These are phyloP conservation scores for Melipona beecheii DNA, from an alignment of 2,888 invertebrate species.

Conservation along the genomic window DNA sequence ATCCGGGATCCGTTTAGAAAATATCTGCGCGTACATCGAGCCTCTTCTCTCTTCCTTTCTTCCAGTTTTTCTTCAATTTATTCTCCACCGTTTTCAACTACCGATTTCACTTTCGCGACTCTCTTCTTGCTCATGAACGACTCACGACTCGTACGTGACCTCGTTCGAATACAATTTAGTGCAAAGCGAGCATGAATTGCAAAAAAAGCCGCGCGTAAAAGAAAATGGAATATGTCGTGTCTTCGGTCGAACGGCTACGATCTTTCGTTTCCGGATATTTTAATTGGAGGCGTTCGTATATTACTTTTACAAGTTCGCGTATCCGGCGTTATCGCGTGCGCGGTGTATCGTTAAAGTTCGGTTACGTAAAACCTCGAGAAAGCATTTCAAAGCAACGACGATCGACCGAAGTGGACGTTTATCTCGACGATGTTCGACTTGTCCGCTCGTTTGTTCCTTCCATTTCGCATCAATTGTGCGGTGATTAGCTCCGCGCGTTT, in stretches of 20 bases:
- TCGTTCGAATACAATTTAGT: background rate
- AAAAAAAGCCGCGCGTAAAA: constrained; percentile 12
- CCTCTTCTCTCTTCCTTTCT: background rate
- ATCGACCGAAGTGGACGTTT: constrained; percentile 25
- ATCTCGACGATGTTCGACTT: constrained; percentile 18
- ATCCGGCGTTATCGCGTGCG: constrained; percentile 52
- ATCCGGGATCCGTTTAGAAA: constrained; percentile 16
- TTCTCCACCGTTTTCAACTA: background rate
- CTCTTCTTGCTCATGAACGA: constrained; percentile 21
- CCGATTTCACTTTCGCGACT: constrained; percentile 43
- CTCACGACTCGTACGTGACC: constrained; percentile 11
- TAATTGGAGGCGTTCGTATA: constrained; percentile 50
- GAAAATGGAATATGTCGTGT: background rate
- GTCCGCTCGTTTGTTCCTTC: background rate
- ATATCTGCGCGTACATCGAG: background rate
- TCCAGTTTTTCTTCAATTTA: background rate
- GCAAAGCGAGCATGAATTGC: constrained; percentile 27
- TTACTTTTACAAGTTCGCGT: constrained; percentile 30
- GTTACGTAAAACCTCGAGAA: constrained; percentile 58
- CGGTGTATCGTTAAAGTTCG: constrained; percentile 40
- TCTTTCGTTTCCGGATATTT: constrained; percentile 56
- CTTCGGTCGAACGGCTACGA: constrained; percentile 17
- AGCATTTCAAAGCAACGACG: constrained; percentile 39
- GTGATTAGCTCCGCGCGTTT: background rate
- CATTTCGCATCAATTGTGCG: background rate